Base-by-base conservation (phyloP, 2,113 vertebrate genomes). In the Gulo gulo region DNA sequence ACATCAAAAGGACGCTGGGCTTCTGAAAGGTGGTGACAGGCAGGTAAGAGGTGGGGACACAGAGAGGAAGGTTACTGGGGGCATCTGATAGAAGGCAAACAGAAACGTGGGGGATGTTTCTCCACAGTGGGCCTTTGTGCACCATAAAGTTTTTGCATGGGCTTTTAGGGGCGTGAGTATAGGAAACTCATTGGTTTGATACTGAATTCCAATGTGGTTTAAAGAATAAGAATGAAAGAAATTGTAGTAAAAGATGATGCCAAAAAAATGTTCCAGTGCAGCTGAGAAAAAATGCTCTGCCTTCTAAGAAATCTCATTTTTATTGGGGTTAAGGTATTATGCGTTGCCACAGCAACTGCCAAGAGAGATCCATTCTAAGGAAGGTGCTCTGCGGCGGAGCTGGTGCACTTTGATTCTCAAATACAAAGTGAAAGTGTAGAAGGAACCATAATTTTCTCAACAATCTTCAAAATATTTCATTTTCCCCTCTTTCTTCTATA, bases 311-410 rank as follows among this genome's bases (percentile, higher is more conserved):
- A 88, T 82, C 86, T n/a, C 85, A 20, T 82, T 86, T 92, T 85
- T 52, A 73, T 36, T 65, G 36, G 96, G 97, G 93, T 93, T 88
- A 94, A 91, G 86, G 95, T 61, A 61, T 45, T 80, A 78, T 26
- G 52, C 47, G 97, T 97, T 98, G 95, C 97, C 96, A 97, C 96
- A 94, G 98, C 97, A 97, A 98, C 97, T 59, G 94, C 83, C 71
- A 63, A 74, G 87, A 63, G 86, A 85, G 79, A 84, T 45, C 85
- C 84, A 29, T 57, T 61, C 57, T 69, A 67, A 89, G 88, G 88
- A 84, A 52, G 80, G 59, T 15, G 47, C 36, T 88, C 57, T 31
- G 57, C 34, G 29, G 78, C 71, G 45, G 0, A 18, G 94, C 88
- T 31, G 23, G 16, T 29, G 45, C 3, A 18, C 57, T 26, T 21